These are phyloP conservation scores for Napeogenes inachia DNA, from an alignment of 2,888 invertebrate species.

Conservation along the genomic window DNA sequence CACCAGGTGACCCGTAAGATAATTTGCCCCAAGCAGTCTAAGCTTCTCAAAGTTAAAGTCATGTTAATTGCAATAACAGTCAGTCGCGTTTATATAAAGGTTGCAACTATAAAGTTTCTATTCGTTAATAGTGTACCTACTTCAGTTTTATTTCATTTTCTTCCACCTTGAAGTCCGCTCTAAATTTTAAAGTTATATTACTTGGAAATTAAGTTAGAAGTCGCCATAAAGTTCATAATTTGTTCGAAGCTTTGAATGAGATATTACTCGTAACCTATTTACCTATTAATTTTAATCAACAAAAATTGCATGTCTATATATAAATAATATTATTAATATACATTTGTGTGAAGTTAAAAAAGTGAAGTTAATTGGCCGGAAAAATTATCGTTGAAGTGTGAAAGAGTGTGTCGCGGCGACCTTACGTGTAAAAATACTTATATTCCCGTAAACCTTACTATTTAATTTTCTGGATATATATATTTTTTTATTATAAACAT, in stretches of 20 bases:
- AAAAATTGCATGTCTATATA: too few species aligned
- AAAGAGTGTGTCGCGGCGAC: neutral
- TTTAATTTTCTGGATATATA: too few species aligned
- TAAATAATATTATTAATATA: neutral
- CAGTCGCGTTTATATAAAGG: too few species aligned
- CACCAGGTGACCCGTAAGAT: too few species aligned
- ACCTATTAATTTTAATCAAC: too few species aligned
- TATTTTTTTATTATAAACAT: too few species aligned
- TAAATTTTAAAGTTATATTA: neutral
- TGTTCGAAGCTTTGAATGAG: neutral
- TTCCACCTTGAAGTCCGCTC: slow-evolving; percentile 1
- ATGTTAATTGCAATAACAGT: too few species aligned
- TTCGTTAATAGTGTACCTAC: neutral
- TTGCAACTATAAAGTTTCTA: too few species aligned
- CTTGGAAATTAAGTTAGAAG: neutral
- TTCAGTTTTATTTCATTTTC: neutral
- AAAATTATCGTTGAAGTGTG: neutral
- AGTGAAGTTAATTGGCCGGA: neutral
- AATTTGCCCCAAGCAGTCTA: too few species aligned
- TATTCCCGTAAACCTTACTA: too few species aligned
- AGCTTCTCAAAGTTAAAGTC: too few species aligned
- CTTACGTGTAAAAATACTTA: slow-evolving; percentile 3
- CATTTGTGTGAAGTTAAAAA: neutral
- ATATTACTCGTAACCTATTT: neutral
- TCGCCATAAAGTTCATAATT: neutral